phyloP scores from a whole-genome alignment of 2,113 vertebrate genomes.

The Microcebus murinus region DNA sequence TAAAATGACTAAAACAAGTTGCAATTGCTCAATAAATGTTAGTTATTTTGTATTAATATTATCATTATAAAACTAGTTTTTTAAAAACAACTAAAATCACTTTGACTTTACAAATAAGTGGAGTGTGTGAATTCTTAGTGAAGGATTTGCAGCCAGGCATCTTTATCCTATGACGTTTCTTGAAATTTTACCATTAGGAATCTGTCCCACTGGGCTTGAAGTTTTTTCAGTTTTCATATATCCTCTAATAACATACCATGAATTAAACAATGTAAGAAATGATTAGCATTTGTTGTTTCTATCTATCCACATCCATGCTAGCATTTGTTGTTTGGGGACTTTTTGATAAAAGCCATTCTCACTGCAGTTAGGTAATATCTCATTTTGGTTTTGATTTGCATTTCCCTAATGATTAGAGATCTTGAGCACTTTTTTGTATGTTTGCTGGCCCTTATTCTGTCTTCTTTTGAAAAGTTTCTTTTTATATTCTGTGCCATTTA shows the following conservation, averaged over 20 bases:
- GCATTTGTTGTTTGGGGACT: too few species aligned
- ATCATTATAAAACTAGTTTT: background rate
- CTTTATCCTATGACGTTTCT: fast-evolving
- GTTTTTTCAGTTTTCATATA: background rate
- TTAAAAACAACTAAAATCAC: background rate
- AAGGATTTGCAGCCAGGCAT: background rate
- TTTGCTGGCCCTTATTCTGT: too few species aligned
- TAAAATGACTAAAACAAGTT: background rate
- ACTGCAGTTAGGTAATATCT: too few species aligned
- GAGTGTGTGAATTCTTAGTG: background rate
- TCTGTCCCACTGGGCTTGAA: background rate
- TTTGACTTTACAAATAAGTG: background rate
- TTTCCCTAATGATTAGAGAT: too few species aligned
- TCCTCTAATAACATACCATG: background rate
- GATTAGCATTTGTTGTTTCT: too few species aligned
- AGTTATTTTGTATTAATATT: background rate
- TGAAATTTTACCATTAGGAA: background rate
- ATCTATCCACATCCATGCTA: too few species aligned
- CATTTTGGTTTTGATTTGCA: too few species aligned
- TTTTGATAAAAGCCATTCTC: too few species aligned
- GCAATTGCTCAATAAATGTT: background rate
- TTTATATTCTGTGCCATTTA: too few species aligned
- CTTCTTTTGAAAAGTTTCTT: too few species aligned
- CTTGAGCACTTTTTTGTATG: too few species aligned
- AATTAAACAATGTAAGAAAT: background rate